These are phyloP conservation scores for Sylvietta virens DNA, from an alignment of 2,113 vertebrate genomes.

Conservation along the genomic window DNA sequence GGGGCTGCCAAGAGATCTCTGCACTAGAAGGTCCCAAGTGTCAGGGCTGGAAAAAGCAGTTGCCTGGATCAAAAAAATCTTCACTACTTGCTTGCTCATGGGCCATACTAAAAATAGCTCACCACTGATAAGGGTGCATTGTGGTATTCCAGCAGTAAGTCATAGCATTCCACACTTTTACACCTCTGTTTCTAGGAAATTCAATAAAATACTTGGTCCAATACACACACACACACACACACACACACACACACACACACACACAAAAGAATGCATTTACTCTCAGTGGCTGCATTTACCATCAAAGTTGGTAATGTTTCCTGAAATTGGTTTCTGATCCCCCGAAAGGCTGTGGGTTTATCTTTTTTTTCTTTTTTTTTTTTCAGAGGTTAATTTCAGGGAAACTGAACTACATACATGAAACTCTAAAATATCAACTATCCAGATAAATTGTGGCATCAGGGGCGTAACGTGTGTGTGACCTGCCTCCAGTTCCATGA, in stretches of 20 bases:
- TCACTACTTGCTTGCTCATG: background rate
- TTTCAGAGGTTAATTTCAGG: constrained; percentile 43
- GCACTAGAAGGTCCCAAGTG: background rate
- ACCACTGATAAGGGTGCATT: background rate
- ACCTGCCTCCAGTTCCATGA: constrained; percentile 15
- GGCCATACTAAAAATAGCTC: background rate
- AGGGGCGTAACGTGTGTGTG: background rate
- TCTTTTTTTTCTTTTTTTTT: background rate
- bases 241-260: background rate
- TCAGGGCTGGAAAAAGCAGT: background rate
- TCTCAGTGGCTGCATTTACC: constrained; percentile 46
- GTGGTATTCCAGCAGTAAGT: background rate
- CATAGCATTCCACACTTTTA: background rate
- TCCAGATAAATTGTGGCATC: constrained; percentile 6
- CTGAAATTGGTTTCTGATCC: constrained; percentile 72
- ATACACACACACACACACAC: background rate
- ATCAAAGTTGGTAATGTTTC: constrained; percentile 63
- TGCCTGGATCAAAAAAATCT: background rate
- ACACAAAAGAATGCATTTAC: background rate
- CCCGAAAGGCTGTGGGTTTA: constrained; percentile 44
- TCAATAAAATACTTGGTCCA: background rate
- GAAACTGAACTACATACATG: constrained; percentile 44
- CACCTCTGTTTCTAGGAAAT: background rate
- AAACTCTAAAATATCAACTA: constrained; percentile 40
- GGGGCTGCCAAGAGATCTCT: background rate